These are phyloP conservation scores for Enteromius radiatus DNA, from an alignment of 2,797 vertebrate species.

Conservation along the genomic window DNA sequence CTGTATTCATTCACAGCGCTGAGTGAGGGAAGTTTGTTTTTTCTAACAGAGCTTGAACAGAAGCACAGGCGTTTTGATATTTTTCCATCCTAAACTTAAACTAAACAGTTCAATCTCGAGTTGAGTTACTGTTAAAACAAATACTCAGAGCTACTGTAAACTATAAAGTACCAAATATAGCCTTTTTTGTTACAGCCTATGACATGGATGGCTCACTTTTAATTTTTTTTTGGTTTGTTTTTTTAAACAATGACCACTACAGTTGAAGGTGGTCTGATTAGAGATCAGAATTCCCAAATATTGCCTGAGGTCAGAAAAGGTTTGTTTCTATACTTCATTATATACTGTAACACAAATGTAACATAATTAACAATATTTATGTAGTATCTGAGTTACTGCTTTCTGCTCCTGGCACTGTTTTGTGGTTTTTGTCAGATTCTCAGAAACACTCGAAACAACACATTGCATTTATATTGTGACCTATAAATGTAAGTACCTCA, in stretches of 20 bases:
- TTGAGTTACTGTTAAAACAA: conserved; percentile 59
- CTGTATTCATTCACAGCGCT: conserved; percentile 26
- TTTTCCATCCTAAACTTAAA: conserved; percentile 42
- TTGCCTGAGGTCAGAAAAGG: conserved; percentile 74
- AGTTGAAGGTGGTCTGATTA: conserved; percentile 70
- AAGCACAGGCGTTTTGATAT: conserved; percentile 53
- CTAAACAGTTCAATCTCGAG: conserved; percentile 31
- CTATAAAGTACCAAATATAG: conserved; percentile 54
- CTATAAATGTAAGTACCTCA: conserved; percentile 60
- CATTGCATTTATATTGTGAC: conserved; percentile 58
- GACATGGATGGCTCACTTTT: conserved; percentile 48
- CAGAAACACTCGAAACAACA: conserved; percentile 37
- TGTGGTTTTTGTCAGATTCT: conserved; percentile 36
- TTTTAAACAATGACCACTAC: conserved; percentile 64
- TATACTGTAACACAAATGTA: conserved; percentile 70
- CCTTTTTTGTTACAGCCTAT: conserved; percentile 61
- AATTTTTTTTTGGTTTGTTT: conserved; percentile 36
- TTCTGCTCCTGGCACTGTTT: conserved; percentile 47
- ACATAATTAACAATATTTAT: conserved; percentile 53
- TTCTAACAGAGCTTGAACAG: conserved; percentile 25
- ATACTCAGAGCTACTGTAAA: conserved; percentile 53
- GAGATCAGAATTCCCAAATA: conserved; percentile 77
- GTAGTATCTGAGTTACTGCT: conserved; percentile 44
- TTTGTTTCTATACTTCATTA: conserved; percentile 82
- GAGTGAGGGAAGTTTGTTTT: conserved; percentile 24